Evolutionary conservation across 1,140 invertebrate species (phyloP).

Genomic region (Heliconius eleuchia): DNA sequence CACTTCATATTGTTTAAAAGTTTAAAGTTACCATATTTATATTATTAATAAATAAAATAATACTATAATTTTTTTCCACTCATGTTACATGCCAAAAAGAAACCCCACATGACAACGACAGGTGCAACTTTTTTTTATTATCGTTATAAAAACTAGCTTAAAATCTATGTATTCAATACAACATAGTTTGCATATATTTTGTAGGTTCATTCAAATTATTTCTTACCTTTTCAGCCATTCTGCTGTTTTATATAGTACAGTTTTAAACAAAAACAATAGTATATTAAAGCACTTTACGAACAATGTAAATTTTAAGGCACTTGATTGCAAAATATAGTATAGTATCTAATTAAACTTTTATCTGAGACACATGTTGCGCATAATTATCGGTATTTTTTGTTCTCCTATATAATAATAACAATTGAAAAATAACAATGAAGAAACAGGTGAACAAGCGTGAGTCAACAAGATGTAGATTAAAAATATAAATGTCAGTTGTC

Average conservation of each 20-base stretch:
- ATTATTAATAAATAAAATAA: constrained; percentile 32
- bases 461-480: constrained; percentile 23
- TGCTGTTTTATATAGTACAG: not conserved
- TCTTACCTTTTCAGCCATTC: constrained; percentile 54
- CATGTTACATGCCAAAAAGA: constrained; percentile 50
- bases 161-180: not conserved
- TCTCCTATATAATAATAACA: constrained; percentile 10
- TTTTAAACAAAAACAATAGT: constrained; percentile 2
- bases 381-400: not conserved
- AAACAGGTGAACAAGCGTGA: constrained; percentile 28
- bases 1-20: not conserved
- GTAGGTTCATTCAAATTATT: not conserved
- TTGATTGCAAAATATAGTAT: constrained; percentile 3
- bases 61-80: constrained; percentile 46
- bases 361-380: not conserved
- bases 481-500: constrained; percentile 9
- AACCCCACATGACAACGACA: constrained; percentile 45
- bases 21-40: constrained; percentile 33
- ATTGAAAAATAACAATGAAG: constrained; percentile 20
- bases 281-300: constrained; percentile 12
- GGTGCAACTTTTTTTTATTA: constrained; percentile 47
- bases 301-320: constrained; percentile 27
- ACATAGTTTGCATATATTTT: constrained; percentile 19
- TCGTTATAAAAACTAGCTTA: not conserved
- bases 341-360: not conserved